phyloP scores from a whole-genome alignment of 2,113 vertebrate species.

The Eudorcas thomsonii region DNA sequence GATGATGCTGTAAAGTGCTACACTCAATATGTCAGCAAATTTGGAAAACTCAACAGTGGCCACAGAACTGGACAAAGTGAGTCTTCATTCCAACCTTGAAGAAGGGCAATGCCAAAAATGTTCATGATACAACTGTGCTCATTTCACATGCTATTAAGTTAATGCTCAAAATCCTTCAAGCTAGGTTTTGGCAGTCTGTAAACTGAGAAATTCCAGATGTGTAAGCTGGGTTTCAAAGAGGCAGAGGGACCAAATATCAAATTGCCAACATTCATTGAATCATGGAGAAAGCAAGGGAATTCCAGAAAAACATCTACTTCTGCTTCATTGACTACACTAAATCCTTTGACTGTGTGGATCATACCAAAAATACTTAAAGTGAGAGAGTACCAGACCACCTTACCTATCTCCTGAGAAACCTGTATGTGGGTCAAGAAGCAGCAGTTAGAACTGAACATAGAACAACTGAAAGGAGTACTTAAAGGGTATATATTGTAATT shows the following conservation, averaged over 20 bases:
- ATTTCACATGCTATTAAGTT: neutral
- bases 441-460: neutral
- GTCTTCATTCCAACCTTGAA: neutral
- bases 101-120: neutral
- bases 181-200: neutral
- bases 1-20: neutral
- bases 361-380: neutral
- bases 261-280: neutral
- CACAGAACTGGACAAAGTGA: neutral
- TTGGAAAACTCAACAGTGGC: neutral
- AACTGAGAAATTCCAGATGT: neutral
- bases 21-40: neutral
- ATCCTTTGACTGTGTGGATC: neutral
- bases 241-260: neutral
- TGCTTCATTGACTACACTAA: neutral
- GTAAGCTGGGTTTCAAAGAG: neutral
- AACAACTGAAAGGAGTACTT: neutral
- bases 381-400: neutral
- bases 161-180: neutral
- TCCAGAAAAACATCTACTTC: neutral
- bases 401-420: neutral
- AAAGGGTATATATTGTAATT: neutral
- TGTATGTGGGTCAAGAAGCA: neutral
- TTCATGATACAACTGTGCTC: neutral
- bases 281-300: neutral